phyloP scores from a whole-genome alignment of 2,797 vertebrate species.

The Phoebastria nigripes region DNA sequence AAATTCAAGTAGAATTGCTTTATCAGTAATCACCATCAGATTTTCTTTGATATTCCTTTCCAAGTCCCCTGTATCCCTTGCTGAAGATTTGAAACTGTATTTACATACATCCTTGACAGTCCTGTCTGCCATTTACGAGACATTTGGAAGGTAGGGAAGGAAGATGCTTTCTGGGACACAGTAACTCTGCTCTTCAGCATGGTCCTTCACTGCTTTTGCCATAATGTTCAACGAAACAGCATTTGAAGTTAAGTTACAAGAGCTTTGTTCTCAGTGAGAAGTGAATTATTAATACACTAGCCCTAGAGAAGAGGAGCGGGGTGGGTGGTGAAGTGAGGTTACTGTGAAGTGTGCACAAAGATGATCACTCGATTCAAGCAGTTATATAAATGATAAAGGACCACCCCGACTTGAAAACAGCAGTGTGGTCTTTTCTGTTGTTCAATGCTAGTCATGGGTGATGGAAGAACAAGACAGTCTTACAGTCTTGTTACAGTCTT shows the following conservation, averaged over 20 bases:
- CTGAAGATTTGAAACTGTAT: not conserved
- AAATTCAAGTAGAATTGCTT: not conserved
- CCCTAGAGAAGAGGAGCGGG: not conserved
- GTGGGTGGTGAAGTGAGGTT: not conserved
- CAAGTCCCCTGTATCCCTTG: rapidly evolving
- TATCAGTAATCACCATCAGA: not conserved
- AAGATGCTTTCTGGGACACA: not conserved
- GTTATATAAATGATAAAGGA: not conserved
- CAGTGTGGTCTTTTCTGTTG: not conserved
- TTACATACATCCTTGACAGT: not conserved
- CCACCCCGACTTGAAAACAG: not conserved
- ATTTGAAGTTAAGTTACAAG: not conserved
- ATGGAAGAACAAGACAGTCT: conserved; percentile 19
- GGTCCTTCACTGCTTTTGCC: not conserved
- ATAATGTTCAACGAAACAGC: not conserved
- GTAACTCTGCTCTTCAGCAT: not conserved
- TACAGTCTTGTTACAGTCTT: not conserved
- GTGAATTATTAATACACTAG: not conserved
- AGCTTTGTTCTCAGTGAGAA: not conserved
- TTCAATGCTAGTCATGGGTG: not conserved
- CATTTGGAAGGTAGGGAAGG: not conserved
- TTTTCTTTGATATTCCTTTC: not conserved
- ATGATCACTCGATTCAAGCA: not conserved
- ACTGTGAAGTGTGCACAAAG: not conserved
- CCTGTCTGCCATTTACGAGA: not conserved